Percentiles rank a stretch among this genome's conserved stretches.
These are phyloP conservation scores for Microcebus murinus DNA, from an alignment of 2,113 vertebrate species.

Conservation along the genomic window DNA sequence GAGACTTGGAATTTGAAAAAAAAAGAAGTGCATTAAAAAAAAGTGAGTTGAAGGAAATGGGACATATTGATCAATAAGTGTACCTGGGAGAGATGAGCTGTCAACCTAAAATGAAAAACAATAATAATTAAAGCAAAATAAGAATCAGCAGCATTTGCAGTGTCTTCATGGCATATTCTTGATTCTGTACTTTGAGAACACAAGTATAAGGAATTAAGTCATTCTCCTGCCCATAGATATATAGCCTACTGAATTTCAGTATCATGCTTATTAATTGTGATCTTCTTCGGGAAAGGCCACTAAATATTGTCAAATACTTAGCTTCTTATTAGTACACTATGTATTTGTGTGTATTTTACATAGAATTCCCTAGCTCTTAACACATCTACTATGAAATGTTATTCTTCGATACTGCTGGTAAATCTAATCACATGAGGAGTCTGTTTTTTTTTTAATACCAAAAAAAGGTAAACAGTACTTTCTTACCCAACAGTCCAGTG, in stretches of 20 bases:
- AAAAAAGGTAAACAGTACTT: neutral
- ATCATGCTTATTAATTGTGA: neutral
- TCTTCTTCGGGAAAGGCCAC: neutral
- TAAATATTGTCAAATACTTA: neutral
- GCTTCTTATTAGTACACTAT: neutral
- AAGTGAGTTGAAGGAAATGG: neutral
- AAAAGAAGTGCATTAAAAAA: neutral
- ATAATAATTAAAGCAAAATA: constrained; percentile 43
- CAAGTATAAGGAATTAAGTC: neutral
- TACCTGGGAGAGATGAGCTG: neutral
- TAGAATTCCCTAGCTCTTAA: neutral
- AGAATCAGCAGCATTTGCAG: neutral
- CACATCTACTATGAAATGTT: neutral
- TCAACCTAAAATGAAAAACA: constrained; percentile 20
- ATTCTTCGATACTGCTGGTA: neutral
- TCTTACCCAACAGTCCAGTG: neutral
- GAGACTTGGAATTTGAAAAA: neutral
- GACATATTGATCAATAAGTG: neutral
- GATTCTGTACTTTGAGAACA: neutral
- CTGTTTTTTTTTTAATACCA: neutral
- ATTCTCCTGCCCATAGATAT: neutral
- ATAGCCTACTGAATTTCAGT: neutral
- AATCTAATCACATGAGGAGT: neutral
- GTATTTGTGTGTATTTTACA: neutral
- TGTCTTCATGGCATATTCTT: neutral